Percentiles rank a stretch among this genome's conserved stretches.
Conservation (phyloP, 2,797 vertebrate genomes). For the Otolemur crassicaudatus region DNA sequence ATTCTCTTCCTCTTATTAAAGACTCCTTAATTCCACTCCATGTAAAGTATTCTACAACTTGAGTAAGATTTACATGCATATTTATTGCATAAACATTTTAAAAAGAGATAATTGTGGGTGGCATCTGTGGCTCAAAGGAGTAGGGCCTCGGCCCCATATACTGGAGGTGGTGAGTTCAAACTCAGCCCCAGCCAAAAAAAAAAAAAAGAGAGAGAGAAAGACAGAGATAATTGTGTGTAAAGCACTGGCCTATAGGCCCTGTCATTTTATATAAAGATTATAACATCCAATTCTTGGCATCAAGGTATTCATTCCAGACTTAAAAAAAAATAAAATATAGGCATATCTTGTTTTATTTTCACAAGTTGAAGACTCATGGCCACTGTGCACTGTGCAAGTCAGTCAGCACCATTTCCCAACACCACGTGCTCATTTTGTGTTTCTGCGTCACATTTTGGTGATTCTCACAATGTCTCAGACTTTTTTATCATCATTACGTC, state of each 20-base stretch:
- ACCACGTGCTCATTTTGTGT: not conserved
- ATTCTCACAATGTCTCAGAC: not conserved
- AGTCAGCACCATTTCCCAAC: not conserved
- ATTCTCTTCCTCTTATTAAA: not conserved
- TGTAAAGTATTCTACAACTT: not conserved
- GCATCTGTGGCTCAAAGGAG: too few relatives aligned
- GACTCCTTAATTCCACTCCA: not conserved
- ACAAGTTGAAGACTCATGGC: not conserved
- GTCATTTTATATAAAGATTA: not conserved
- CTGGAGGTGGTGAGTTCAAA: too few relatives aligned
- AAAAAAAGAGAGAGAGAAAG: too few relatives aligned
- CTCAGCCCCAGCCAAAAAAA: too few relatives aligned
- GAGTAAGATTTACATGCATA: not conserved
- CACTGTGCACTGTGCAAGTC: not conserved
- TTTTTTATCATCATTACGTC: not conserved
- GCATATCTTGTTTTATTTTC: not conserved
- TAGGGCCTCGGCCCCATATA: too few relatives aligned
- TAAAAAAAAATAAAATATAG: not conserved
- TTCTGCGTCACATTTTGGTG: not conserved
- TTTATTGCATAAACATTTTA: conserved; percentile 15
- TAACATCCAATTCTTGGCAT: not conserved
- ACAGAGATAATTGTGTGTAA: not conserved
- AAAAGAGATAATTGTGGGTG: not conserved
- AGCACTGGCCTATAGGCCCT: not conserved
- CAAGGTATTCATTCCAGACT: not conserved